Percentiles rank a stretch among this genome's conserved stretches.
Conservation (phyloP, 2,888 invertebrate species). For the Cosmia trapezina region DNA sequence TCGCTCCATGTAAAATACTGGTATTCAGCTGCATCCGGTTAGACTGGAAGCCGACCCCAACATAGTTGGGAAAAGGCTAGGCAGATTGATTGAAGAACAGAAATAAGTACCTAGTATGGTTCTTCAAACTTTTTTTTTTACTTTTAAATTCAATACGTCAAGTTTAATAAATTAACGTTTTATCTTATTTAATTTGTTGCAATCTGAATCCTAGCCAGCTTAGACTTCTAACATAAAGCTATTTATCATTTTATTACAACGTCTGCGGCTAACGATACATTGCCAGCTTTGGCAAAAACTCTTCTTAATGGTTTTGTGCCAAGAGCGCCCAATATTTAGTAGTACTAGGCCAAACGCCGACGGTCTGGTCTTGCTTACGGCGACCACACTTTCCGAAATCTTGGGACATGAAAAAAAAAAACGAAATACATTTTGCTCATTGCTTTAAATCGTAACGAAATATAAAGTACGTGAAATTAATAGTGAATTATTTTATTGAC, state of each 20-base stretch:
- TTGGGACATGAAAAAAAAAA: too few species aligned
- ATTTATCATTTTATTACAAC: slow-evolving; percentile 40
- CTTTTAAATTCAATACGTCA: background rate
- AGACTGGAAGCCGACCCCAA: too few species aligned
- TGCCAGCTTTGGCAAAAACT: slow-evolving; percentile 43
- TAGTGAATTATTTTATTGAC: slow-evolving; percentile 14
- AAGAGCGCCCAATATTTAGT: slow-evolving; percentile 2
- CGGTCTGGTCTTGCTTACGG: background rate
- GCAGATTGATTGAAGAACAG: too few species aligned
- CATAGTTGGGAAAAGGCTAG: too few species aligned
- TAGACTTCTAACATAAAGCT: slow-evolving; percentile 9
- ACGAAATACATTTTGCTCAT: background rate
- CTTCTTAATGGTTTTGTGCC: slow-evolving; percentile 33
- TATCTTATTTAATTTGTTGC: background rate
- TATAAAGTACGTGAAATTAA: background rate
- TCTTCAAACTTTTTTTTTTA: background rate
- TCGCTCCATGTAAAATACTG: too few species aligned
- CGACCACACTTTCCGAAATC: background rate
- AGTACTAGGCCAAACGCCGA: background rate
- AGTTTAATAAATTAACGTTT: background rate
- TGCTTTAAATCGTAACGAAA: background rate
- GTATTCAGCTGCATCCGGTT: too few species aligned
- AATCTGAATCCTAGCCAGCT: slow-evolving; percentile 1
- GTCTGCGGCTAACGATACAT: slow-evolving; percentile 11
- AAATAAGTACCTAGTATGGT: background rate